These are phyloP conservation scores for Temnothorax nylanderi DNA, from an alignment of 1,140 invertebrate species.

Conservation along the genomic window DNA sequence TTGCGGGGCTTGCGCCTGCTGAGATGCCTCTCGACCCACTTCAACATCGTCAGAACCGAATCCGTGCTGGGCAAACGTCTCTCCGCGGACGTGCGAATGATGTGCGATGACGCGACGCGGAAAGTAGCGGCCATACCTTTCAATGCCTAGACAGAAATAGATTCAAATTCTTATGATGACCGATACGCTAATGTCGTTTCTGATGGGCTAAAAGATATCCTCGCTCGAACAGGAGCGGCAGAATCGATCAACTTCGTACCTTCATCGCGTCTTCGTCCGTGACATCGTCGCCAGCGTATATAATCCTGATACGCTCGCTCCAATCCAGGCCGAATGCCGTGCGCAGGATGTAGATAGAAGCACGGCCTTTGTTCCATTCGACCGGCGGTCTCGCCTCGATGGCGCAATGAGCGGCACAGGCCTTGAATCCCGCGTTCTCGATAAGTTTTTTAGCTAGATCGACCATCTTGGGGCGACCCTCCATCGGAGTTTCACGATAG, in stretches of 20 bases:
- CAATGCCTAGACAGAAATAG: conserved; percentile 87
- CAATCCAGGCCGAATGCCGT: conserved; percentile 96
- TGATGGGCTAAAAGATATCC: neutral
- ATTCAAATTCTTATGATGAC: neutral
- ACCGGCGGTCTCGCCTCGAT: conserved; percentile 95
- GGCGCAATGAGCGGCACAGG: conserved; percentile 92
- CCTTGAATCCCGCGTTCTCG: conserved; percentile 91
- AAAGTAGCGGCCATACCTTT: conserved; percentile 97
- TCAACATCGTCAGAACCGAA: conserved; percentile 94
- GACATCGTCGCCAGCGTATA: conserved; percentile 95
- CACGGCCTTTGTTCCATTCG: conserved; percentile 96
- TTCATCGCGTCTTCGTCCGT: conserved; percentile 97
- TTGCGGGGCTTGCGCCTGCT: conserved; percentile 90
- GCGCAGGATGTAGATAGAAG: conserved; percentile 95
- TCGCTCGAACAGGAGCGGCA: neutral
- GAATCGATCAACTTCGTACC: conserved; percentile 84
- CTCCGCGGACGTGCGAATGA: conserved; percentile 94
- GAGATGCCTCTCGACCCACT: conserved; percentile 95
- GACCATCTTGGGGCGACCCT: conserved; percentile 88
- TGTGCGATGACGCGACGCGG: conserved; percentile 93
- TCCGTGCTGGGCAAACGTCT: conserved; percentile 94
- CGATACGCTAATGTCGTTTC: neutral
- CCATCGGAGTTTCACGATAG: conserved; percentile 92
- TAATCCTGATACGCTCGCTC: conserved; percentile 95
- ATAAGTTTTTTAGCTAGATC: conserved; percentile 91